Conservation (phyloP, 1,140 invertebrate species). For the Monomorium pharaonis region DNA sequence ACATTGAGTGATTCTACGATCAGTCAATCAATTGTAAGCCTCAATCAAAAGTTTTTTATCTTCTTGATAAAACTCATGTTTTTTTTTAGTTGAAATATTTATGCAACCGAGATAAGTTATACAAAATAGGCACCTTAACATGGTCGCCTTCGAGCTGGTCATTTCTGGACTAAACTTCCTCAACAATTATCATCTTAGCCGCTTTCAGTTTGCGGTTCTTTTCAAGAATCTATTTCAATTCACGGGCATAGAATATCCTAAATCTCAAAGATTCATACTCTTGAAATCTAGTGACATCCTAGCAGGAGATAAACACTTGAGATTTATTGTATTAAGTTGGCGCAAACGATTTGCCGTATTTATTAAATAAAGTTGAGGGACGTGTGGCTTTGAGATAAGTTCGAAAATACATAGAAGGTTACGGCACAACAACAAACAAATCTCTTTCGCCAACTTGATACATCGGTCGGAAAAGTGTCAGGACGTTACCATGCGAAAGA, state of each 20-base stretch:
- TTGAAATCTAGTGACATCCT: not conserved
- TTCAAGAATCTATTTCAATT: not conserved
- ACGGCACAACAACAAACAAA: not conserved
- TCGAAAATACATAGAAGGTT: not conserved
- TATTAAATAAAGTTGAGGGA: not conserved
- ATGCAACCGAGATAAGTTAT: conserved; percentile 26
- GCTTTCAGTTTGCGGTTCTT: not conserved
- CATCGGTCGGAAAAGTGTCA: not conserved
- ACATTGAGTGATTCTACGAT: not conserved
- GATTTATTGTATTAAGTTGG: conserved; percentile 2
- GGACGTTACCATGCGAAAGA: conserved; percentile 8
- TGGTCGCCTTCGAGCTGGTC: conserved; percentile 66
- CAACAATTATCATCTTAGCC: not conserved
- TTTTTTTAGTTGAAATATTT: not conserved
- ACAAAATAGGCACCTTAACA: not conserved
- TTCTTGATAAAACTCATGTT: not conserved
- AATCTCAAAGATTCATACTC: not conserved
- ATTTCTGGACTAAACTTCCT: conserved; percentile 23
- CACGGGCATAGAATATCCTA: not conserved
- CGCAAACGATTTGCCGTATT: not conserved
- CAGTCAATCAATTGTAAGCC: not conserved
- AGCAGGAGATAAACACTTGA: not conserved
- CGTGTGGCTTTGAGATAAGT: not conserved
- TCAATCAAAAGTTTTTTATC: not conserved
- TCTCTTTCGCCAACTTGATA: not conserved